Evolutionary conservation across 1,140 invertebrate genomes (phyloP).

Genomic region (Scylla paramamosain): DNA sequence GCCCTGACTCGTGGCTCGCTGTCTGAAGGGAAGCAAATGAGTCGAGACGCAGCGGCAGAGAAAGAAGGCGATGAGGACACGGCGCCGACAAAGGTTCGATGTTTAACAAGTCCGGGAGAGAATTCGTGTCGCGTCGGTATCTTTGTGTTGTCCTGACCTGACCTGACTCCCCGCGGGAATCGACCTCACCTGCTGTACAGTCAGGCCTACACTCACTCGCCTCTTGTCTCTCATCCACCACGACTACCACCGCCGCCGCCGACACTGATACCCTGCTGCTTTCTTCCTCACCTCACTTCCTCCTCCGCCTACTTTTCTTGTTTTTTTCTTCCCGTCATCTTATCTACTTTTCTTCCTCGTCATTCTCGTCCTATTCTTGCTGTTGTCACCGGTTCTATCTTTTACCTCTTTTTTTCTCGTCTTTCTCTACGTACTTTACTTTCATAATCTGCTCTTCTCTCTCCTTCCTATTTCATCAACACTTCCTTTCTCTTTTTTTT

Average conservation of each 20-base stretch:
- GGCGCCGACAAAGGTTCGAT: neutral
- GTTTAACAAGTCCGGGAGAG: neutral
- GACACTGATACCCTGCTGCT: too few relatives aligned
- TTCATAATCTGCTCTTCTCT: neutral
- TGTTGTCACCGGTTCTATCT: neutral
- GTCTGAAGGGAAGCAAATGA: too few relatives aligned
- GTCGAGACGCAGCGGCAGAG: too few relatives aligned
- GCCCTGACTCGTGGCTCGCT: too few relatives aligned
- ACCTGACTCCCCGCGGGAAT: neutral
- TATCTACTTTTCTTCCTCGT: neutral
- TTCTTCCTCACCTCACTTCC: too few relatives aligned
- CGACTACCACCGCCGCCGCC: too few relatives aligned
- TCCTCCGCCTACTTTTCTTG: too few relatives aligned
- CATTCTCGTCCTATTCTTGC: neutral
- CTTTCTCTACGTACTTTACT: too few relatives aligned
- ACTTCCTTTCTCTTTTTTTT: neutral
- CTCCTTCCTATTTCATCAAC: neutral
- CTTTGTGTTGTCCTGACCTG: constrained; percentile 12
- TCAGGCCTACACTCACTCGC: neutral
- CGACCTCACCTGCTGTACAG: neutral
- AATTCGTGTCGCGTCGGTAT: constrained; percentile 2
- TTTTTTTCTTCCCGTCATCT: too few relatives aligned
- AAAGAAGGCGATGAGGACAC: neutral
- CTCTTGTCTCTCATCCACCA: too few relatives aligned
- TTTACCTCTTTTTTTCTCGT: neutral